Evolutionary conservation across 1,140 invertebrate species (phyloP), one percentile per base, ranked within the genome.

Genomic region (Drosophila kepulauana): DNA sequence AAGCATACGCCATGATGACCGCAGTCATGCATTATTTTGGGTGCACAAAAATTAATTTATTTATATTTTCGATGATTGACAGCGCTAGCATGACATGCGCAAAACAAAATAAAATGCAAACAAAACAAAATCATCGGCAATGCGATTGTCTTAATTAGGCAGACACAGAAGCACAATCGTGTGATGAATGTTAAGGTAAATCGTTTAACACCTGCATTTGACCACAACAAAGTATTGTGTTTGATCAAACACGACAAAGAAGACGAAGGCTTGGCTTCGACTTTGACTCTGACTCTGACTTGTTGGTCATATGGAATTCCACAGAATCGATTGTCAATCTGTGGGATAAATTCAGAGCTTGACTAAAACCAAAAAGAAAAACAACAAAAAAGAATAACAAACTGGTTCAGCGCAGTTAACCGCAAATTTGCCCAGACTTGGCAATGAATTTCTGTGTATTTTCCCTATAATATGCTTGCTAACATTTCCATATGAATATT

Each of bases 141-240:
- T 30, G 28, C 33, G 45, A 67, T 73, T 61, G 41, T 0, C 46
- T 67, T 62, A 68, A 74, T 68, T 74, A 56, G 20, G 43, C 28
- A 30, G 16, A 10, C 41, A 64, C 11, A 28, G 43, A 16, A 59
- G 38, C 49, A 15, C 28, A 74, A 56, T 6, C 38, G 4, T 33
- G 58, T 56, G 49, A 63, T 75, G 66, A 75, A 70, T 69, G 30
- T 63, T 41, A 16, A 63, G 51, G 54, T 49, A 58, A 25, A 51
- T 38, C 35, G 35, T 54, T 73, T 61, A 76, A 73, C 74, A 76
- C 69, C 69, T 76, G 74, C 69, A 65, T 30, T 46, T 71, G 71
- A 46, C 33, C 65, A 74, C 58, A 74, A 38, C 41, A 64, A 64
- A 56, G 67, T 0, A 4, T 5, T n/a, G 4, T 64, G 61, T 56